phyloP scores from a whole-genome alignment of 2,797 vertebrate genomes.

The Sorex maritimensis region DNA sequence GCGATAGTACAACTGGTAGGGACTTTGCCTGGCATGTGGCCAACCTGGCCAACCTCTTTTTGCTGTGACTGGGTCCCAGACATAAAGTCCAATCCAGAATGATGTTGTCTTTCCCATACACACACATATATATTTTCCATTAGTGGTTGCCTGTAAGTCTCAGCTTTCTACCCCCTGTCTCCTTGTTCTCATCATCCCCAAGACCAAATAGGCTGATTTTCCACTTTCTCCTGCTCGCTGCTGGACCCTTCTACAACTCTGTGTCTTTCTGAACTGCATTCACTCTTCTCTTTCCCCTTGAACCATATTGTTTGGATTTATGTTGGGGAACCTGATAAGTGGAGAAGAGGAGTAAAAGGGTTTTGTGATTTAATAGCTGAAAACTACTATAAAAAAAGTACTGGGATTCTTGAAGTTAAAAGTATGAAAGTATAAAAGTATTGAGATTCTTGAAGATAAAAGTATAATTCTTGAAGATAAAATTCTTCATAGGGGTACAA shows the following conservation, averaged over 20 bases:
- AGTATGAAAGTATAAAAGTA: not conserved
- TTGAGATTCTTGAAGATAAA: not conserved
- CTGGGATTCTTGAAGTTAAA: no score
- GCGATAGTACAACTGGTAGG: no score
- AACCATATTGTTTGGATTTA: not conserved
- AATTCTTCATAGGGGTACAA: no score
- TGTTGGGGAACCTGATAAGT: not conserved
- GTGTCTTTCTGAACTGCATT: not conserved
- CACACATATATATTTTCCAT: not conserved
- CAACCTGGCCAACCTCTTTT: not conserved
- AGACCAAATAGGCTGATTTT: not conserved
- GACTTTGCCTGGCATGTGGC: no score
- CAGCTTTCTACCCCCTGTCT: not conserved
- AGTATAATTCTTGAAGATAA: no score
- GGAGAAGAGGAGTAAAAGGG: not conserved
- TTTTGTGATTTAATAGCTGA: not conserved
- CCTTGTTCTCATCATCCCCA: not conserved
- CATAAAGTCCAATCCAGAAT: no score
- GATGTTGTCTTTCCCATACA: not conserved
- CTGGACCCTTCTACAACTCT: rapidly evolving
- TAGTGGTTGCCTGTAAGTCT: not conserved
- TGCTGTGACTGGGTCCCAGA: not conserved
- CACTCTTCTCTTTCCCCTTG: not conserved
- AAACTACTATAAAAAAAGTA: not conserved
- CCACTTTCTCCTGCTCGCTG: not conserved